Base-by-base conservation (phyloP, 2,113 vertebrate genomes). In the Bathybates hornii region DNA sequence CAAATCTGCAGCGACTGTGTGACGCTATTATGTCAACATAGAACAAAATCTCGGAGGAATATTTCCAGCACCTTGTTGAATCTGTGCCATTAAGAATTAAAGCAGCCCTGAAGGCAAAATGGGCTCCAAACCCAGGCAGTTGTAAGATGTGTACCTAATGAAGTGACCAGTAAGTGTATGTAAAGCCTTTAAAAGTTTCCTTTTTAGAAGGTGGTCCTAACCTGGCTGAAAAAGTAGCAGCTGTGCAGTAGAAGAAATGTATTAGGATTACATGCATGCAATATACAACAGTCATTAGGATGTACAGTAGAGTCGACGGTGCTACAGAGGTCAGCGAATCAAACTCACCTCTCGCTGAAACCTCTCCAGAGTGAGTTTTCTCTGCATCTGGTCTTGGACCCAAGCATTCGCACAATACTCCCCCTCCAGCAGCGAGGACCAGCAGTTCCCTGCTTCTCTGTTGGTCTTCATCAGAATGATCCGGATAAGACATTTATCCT, bases 351-450 rank as follows among this genome's bases (percentile, higher is more conserved):
- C 99, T 92, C 97, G 97, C 80, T 99, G 99, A 92, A 99, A 99
- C 91, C 98, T 94, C 95, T 99, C 98, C 83, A 99, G 93, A 0
- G 98, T 99, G 13, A 99, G 98, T 61, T 99, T 99, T 88, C 97
- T 98, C 92, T 99, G 99, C 99, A 99, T 99, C 95, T 99, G 98
- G 92, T 99, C 98, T 95, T 99, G 98, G 1, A 99, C 97, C 98
- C 97, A 98, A 13, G 98, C 97, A 56, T 99, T 98, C 3, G 99
- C 98, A 85, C 96, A 95, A 86, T 98, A 99, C 59, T 99, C 96
- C 24, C 97, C 97, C 94, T 99, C 97, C 92, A 99, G 90, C 80
- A 99, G 95, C 19, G 99, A 99, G 1, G 96, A 95, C 99, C 99
- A 99, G 88, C 99, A 99, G 87, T 99, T 99, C 27, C 98, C 98